Evolutionary conservation across 1,140 invertebrate genomes (phyloP), one percentile per base, ranked within the genome.

Genomic region (Tetramorium alpestre): DNA sequence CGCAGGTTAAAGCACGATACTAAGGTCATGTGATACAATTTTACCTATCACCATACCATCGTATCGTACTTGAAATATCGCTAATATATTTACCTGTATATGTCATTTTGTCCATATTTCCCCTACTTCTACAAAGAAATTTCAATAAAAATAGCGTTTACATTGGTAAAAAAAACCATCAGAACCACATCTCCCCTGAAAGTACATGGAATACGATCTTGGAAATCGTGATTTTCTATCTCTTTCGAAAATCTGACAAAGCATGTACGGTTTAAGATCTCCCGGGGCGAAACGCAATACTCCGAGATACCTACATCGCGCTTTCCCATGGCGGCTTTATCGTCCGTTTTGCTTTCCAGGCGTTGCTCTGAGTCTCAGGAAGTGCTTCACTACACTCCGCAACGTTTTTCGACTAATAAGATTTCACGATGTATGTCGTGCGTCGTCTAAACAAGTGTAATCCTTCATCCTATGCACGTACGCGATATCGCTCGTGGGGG

Each of bases 351-450:
- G 47, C 64, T 70, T 58, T 73, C 41, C 25, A 47, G 54, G 41
- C 65, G 69, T 60, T 73, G 69, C 25, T 60, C 13, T 28, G 25
- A 38, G 67, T 47, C 69, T 73, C 25, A 47, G 25, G 25, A 60
- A 60, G 67, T 82, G 25, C 41, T 41, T 58, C 28, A 33, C 69
- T 75, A 33, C 13, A 73, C 62, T 58, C 58, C 28, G 41, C 44
- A 47, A 69, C 86, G 70, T 85, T 89, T 90, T 89, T 87, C 88
- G 85, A 60, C 78, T 90, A 90, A 90, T 89, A 82, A 90, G 88
- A 84, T 90, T 87, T 87, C 77, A 76, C 56, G 49, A 70, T 28
- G 54, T 54, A 44, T 28, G 44, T 72, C 64, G 72, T 69, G 85
- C 76, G 72, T 28, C 78, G 69, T 22, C 85, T 76, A 84, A 87